Conservation (phyloP, 2,888 invertebrate genomes). For the Spodoptera exigua region DNA sequence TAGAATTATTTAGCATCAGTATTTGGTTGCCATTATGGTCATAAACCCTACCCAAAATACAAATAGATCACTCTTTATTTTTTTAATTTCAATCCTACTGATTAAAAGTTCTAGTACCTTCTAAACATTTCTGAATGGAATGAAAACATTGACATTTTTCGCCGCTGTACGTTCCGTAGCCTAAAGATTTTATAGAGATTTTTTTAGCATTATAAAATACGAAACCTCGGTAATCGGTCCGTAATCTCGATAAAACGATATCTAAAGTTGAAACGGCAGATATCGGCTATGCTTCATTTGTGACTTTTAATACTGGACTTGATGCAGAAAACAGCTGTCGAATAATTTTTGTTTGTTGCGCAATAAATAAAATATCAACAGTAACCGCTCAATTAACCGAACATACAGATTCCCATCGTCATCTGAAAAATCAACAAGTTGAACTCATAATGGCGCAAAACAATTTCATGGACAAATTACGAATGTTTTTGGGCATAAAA, state of each 20-base stretch:
- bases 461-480: constrained; percentile 77
- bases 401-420: constrained; percentile 43
- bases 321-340: constrained; percentile 50
- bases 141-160: constrained; percentile 18
- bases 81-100: too few relatives aligned
- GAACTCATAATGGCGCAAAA: constrained; percentile 63
- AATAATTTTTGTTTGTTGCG: constrained; percentile 75
- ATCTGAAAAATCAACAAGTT: constrained; percentile 63
- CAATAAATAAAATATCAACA: constrained; percentile 66
- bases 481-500: constrained; percentile 76
- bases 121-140: constrained; percentile 10
- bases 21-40: too few relatives aligned
- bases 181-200: neutral
- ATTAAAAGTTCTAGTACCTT: constrained; percentile 43
- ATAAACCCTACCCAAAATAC: too few relatives aligned
- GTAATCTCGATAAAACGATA: too few relatives aligned
- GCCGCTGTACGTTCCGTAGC: constrained; percentile 6
- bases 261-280: neutral
- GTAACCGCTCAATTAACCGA: constrained; percentile 53
- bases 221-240: too few relatives aligned
- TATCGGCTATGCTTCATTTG: constrained; percentile 21
- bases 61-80: too few relatives aligned
- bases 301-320: constrained; percentile 9
- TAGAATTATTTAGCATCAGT: too few relatives aligned
- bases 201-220: too few relatives aligned